These are phyloP conservation scores for Iphiclides podalirius DNA, from an alignment of 2,888 invertebrate genomes.

Conservation along the genomic window DNA sequence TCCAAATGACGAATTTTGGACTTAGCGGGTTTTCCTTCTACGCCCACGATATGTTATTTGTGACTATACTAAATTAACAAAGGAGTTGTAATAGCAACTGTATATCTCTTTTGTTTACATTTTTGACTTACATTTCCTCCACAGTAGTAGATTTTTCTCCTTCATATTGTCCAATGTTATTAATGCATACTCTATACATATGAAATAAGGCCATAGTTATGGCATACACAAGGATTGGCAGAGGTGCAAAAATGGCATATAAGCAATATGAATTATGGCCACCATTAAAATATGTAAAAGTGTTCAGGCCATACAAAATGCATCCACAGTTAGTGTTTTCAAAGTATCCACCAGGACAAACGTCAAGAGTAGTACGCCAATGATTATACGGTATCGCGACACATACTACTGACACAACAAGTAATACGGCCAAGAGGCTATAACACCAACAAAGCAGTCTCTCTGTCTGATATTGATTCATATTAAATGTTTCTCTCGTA, in stretches of 20 bases:
- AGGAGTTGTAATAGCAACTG: too few relatives aligned
- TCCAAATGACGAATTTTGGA: too few relatives aligned
- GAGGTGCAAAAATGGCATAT: constrained; percentile 84
- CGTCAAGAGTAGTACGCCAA: constrained; percentile 84
- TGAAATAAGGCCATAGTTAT: constrained; percentile 84
- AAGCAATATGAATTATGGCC: constrained; percentile 83
- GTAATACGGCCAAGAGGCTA: constrained; percentile 47
- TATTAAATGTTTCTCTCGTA: constrained; percentile 33
- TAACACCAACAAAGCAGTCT: constrained; percentile 61
- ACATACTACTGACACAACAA: constrained; percentile 65
- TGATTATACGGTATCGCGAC: constrained; percentile 84
- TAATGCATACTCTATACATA: constrained; percentile 84
- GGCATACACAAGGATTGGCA: constrained; percentile 82
- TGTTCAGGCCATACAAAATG: constrained; percentile 82
- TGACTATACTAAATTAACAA: too few relatives aligned
- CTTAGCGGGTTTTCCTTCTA: too few relatives aligned
- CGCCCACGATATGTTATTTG: too few relatives aligned
- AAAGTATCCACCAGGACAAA: constrained; percentile 78
- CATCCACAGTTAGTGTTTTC: constrained; percentile 85
- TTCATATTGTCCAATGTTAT: constrained; percentile 76
- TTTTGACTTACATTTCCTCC: constrained; percentile 70
- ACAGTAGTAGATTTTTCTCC: constrained; percentile 66
- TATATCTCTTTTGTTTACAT: too few relatives aligned
- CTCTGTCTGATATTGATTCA: constrained; percentile 70
- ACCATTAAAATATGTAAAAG: constrained; percentile 82